Percentiles rank a stretch among this genome's conserved stretches.
These are phyloP conservation scores for Kradibia gibbosae DNA, from an alignment of 1,140 invertebrate species.

Conservation along the genomic window DNA sequence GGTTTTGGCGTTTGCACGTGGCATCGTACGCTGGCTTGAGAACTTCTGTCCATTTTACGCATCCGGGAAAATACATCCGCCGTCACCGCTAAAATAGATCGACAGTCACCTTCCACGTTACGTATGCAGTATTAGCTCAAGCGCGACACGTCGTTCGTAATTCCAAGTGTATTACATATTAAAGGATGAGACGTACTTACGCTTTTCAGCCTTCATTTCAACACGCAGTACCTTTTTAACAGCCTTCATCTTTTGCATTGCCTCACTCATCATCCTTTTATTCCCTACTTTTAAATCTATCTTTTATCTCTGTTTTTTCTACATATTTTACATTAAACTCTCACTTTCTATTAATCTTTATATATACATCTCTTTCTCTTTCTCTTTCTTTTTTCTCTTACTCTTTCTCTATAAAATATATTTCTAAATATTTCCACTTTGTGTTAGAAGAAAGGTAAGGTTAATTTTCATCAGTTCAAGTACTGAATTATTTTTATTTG, in stretches of 20 bases:
- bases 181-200: slow-evolving; percentile 15
- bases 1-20: background rate
- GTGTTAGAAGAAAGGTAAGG: no score
- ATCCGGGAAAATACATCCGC: slow-evolving; percentile 33
- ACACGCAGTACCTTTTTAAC: background rate
- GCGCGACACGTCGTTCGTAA: slow-evolving; percentile 38
- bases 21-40: background rate
- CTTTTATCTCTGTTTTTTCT: no score
- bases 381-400: no score
- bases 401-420: no score
- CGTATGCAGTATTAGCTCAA: slow-evolving; percentile 36
- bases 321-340: no score
- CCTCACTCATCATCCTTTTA: background rate
- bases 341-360: no score
- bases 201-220: background rate
- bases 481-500: no score
- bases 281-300: background rate
- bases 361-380: no score
- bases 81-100: slow-evolving; percentile 32
- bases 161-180: slow-evolving; percentile 51
- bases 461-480: no score
- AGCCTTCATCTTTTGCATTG: background rate
- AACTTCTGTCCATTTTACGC: slow-evolving; percentile 44
- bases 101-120: slow-evolving; percentile 16
- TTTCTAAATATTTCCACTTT: no score